phyloP scores from a whole-genome alignment of 2,888 invertebrate species.

The Dinocampus coccinellae region DNA sequence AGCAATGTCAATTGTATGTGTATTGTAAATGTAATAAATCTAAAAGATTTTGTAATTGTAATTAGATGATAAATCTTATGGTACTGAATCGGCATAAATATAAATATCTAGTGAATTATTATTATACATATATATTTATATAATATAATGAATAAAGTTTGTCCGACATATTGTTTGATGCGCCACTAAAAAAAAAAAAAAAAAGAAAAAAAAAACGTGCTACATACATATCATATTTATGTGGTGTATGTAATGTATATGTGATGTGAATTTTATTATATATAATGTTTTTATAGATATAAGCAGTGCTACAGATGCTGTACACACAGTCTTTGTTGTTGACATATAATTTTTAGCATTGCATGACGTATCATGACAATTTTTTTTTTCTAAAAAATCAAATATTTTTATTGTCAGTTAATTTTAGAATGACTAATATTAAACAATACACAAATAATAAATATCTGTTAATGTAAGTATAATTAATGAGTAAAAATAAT shows the following conservation, averaged over 20 bases:
- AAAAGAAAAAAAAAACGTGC: too few relatives aligned
- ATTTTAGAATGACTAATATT: conserved; percentile 15
- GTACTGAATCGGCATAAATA: too few relatives aligned
- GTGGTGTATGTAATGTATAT: too few relatives aligned
- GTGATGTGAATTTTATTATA: too few relatives aligned
- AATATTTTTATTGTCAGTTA: neutral
- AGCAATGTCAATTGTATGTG: too few relatives aligned
- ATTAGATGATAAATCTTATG: too few relatives aligned
- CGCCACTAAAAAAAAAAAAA: neutral
- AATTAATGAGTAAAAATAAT: neutral
- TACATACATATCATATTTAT: too few relatives aligned
- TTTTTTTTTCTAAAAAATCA: neutral
- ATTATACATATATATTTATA: too few relatives aligned
- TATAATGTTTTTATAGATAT: neutral
- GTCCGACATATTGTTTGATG: neutral
- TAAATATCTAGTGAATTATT: too few relatives aligned
- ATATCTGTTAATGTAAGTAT: conserved; percentile 15
- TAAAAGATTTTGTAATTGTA: too few relatives aligned
- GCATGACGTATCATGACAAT: conserved; percentile 3
- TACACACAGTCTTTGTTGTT: neutral
- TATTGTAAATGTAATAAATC: too few relatives aligned
- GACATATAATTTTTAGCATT: neutral
- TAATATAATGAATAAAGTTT: neutral
- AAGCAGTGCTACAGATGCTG: too few relatives aligned
- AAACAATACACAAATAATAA: neutral